Percentiles rank a stretch among this genome's conserved stretches.
Conservation (phyloP, 2,113 vertebrate species). For the Gambusia holbrooki region DNA sequence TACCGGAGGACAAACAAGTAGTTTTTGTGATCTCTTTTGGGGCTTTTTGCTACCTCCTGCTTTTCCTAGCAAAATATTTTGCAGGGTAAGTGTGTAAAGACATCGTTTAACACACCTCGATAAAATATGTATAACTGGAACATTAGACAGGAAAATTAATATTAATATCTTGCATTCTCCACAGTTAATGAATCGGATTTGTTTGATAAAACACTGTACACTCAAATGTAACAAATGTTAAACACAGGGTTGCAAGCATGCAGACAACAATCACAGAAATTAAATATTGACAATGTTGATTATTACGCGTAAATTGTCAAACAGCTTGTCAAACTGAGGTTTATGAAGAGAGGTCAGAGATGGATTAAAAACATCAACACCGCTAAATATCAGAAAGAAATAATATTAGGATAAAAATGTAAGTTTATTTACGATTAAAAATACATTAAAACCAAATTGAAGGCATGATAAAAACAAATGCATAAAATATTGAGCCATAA, state of each 20-base stretch:
- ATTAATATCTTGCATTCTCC: not conserved
- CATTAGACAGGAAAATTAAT: too few species aligned
- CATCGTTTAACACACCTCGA: not conserved
- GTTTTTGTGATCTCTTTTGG: constrained; percentile 73
- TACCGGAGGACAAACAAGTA: constrained; percentile 82
- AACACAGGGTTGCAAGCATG: too few species aligned
- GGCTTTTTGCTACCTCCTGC: constrained; percentile 74
- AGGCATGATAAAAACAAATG: not conserved
- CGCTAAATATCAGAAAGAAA: not conserved
- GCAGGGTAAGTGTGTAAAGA: constrained; percentile 68
- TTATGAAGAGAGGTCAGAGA: not conserved
- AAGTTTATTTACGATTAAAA: not conserved
- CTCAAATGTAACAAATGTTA: too few species aligned
- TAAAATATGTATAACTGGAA: not conserved
- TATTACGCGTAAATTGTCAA: not conserved
- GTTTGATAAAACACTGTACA: too few species aligned
- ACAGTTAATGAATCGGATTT: not conserved
- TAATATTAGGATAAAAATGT: not conserved
- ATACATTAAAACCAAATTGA: not conserved
- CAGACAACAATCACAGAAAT: not conserved
- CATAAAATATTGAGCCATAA: not conserved
- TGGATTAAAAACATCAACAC: not conserved
- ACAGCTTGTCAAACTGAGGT: not conserved
- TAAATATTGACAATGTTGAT: not conserved
- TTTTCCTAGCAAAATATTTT: constrained; percentile 79